Base-by-base conservation (phyloP, 2,113 vertebrate genomes). In the Callipepla squamata region DNA sequence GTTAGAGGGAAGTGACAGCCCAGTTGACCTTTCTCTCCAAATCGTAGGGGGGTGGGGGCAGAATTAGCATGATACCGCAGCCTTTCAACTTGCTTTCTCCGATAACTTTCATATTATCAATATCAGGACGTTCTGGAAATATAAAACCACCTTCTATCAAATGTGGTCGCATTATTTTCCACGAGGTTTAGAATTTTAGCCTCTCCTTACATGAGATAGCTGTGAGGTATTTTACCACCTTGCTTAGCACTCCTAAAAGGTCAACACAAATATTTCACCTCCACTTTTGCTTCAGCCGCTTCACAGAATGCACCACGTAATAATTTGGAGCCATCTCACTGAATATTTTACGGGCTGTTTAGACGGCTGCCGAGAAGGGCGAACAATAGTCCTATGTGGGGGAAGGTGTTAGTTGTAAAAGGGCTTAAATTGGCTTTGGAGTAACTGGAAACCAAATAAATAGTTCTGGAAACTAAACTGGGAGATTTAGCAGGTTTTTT, bases 21-120 rank as follows among this genome's bases (percentile, higher is more conserved):
- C 86, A 89, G 93, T 81, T 98, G 98, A 98, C 98, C 98, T 98
- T 98, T 97, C 97, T 77, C 92, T 97, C 86, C 76, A 73, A 87
- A 85, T 89, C 93, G 44, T 32, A 6, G 18, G 83, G 95, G 75
- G 82, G 92, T 96, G 16, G 36, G 36, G 25, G 93, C 89, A 94
- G 85, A 96, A 97, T 97, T 82, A 96, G 94, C 95, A 82, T 91
- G 95, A 88, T 87, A 92, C 96, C 92, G 21, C 92, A 26, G 21
- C 87, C 25, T 90, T 95, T 84, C 93, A 85, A 67, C 96, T 93
- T 88, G 85, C 86, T 97, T 92, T 92, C 85, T 88, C 93, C 74
- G 94, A 55, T 25, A 80, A 53, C 91, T 96, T 97, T 83, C 85
- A 30, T 91, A 73, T 97, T 80, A 92, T 83, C 89, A 89, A 77